Evolutionary conservation across 2,888 invertebrate genomes (phyloP).

Genomic region (Plagiodera versicolora): DNA sequence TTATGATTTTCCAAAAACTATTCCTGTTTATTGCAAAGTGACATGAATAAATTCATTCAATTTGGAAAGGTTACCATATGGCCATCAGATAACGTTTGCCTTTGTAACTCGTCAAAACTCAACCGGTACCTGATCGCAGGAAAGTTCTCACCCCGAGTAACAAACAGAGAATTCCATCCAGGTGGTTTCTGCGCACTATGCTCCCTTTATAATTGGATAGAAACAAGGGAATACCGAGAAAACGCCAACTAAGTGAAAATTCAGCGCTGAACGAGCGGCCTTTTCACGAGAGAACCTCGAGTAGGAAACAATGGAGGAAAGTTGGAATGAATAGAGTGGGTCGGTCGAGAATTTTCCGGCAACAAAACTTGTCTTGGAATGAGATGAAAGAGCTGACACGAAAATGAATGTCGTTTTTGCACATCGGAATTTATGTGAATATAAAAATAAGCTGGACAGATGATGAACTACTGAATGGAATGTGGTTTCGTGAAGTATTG

Average conservation of each 20-base stretch:
- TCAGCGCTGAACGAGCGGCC: slow-evolving; percentile 25
- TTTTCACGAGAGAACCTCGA: slow-evolving; percentile 30
- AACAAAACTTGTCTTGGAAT: slow-evolving; percentile 14
- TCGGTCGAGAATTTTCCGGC: slow-evolving; percentile 20
- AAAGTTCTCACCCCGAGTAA: not conserved
- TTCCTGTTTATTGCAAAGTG: too few relatives aligned
- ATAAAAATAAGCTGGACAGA: not conserved
- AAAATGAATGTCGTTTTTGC: slow-evolving; percentile 7
- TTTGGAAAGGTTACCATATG: too few relatives aligned
- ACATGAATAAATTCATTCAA: too few relatives aligned
- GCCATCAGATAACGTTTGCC: not conserved
- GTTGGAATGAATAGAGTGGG: slow-evolving; percentile 24
- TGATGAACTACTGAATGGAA: too few relatives aligned
- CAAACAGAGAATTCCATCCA: slow-evolving; percentile 1
- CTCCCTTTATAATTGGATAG: slow-evolving; percentile 29
- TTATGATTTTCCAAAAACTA: too few relatives aligned
- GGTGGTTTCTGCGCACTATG: slow-evolving; percentile 1
- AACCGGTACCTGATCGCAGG: not conserved
- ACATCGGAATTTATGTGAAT: not conserved
- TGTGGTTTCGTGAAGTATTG: too few relatives aligned
- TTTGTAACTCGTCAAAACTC: not conserved
- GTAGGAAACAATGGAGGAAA: slow-evolving; percentile 33
- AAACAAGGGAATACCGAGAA: slow-evolving; percentile 21
- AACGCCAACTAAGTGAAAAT: slow-evolving; percentile 33
- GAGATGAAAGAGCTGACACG: slow-evolving; percentile 6